Conservation (phyloP, 2,113 vertebrate genomes). For the Lanius collurio region DNA sequence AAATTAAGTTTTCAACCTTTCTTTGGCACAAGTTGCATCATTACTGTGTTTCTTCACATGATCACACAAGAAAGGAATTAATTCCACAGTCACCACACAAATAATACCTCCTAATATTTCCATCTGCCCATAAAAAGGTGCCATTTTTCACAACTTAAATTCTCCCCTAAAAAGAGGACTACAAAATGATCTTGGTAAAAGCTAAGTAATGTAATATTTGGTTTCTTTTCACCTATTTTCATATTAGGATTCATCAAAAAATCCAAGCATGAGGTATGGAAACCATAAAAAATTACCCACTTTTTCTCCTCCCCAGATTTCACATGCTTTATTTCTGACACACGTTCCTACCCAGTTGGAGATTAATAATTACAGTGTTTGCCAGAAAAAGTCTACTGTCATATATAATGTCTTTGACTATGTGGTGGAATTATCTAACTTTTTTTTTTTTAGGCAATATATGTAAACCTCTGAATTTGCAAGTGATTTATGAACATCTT, state of each 20-base stretch:
- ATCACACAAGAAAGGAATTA: background rate
- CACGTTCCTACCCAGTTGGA: background rate
- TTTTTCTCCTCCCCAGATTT: rapidly evolving
- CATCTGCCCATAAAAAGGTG: background rate
- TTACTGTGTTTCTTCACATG: background rate
- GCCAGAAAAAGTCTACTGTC: background rate
- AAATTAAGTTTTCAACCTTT: background rate
- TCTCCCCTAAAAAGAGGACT: background rate
- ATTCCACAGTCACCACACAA: background rate
- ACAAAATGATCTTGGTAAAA: background rate
- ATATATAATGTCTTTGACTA: background rate
- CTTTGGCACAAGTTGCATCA: background rate
- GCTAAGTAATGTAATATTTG: background rate
- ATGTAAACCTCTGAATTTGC: background rate
- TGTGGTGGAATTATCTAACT: background rate
- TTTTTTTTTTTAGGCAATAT: background rate
- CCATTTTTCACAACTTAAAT: background rate
- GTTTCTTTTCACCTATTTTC: background rate
- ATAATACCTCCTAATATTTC: background rate
- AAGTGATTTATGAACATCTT: background rate
- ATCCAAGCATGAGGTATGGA: background rate
- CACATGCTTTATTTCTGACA: background rate
- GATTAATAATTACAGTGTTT: background rate
- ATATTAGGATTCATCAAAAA: background rate
- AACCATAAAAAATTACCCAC: background rate